Base-by-base conservation (phyloP, 2,888 invertebrate genomes). In the Heliconius ismenius region DNA sequence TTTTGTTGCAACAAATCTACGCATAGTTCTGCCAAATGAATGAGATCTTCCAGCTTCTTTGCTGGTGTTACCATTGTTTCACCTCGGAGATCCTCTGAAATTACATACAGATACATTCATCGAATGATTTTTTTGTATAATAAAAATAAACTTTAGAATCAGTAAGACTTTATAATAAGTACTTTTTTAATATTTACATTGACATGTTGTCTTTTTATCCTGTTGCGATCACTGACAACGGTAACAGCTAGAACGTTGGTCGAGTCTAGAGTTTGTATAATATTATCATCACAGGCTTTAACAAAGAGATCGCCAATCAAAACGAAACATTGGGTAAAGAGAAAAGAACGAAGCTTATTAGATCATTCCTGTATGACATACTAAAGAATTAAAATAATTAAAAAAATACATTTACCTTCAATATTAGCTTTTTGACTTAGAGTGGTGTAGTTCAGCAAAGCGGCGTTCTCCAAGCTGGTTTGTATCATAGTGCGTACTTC, bases 1-100 rank as follows among this genome's bases (percentile, higher is more conserved):
- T 99, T 99, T 93, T 99, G 99, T 92, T 99, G 99, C 81, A 99
- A 94, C 63, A 99, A 96, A 91, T 99, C 99, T 75, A 99, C 99
- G 93, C 99, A 99, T 68, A 99, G 95, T 90, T 99, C 99, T 21
- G 99, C 98, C 83, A 99, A 95, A 89, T 98, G 98, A 86, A 99
- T 98, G 76, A 99, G 95, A 90, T 99, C 99, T 90, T 99, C 99
- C 73, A 99, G 95, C 89, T 98, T 98, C 93, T 98, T 98, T 76
- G 96, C 96, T 11, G 98, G 97, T 39, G 97, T 96, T 76, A 97
- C 97, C 91, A 97, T 96, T 67, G 96, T 96, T 90, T 98, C 98
- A 32, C 97, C 32, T 32, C 32, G 32, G 32, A 39, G 91, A 88
- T 97, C 97, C 94, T 97, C 97, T 97, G 92, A 18, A 77, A 62